phyloP scores from a whole-genome alignment of 1,140 invertebrate species.

The Vollenhovia emeryi region DNA sequence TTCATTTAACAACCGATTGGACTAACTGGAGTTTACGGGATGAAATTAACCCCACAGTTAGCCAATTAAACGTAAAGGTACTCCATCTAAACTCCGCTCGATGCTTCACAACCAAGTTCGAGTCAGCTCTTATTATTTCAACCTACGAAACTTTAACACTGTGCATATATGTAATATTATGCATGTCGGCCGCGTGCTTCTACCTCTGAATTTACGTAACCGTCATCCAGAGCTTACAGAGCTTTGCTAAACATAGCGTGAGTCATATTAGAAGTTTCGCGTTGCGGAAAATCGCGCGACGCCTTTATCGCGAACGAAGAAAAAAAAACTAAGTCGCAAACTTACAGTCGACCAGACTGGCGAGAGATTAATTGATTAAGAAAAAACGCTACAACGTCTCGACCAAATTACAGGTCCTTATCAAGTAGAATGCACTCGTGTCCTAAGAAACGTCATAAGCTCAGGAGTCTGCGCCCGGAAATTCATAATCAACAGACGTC shows the following conservation, averaged over 20 bases:
- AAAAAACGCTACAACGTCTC: too few relatives aligned
- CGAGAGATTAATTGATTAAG: too few relatives aligned
- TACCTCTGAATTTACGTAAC: slow-evolving; percentile 39
- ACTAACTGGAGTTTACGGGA: slow-evolving; percentile 34
- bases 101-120: slow-evolving; percentile 28
- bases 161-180: slow-evolving; percentile 8
- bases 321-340: too few relatives aligned
- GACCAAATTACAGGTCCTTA: too few relatives aligned
- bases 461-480: too few relatives aligned
- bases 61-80: slow-evolving; percentile 28
- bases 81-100: slow-evolving; percentile 37
- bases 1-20: slow-evolving; percentile 36
- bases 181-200: slow-evolving; percentile 19
- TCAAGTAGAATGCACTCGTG: too few relatives aligned
- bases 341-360: too few relatives aligned
- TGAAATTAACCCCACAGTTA: slow-evolving; percentile 52
- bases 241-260: slow-evolving; percentile 2
- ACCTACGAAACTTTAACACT: slow-evolving; percentile 28
- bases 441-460: too few relatives aligned
- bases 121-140: slow-evolving; percentile 48
- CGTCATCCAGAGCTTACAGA: not conserved
- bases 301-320: not conserved
- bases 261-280: not conserved
- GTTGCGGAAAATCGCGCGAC: not conserved
- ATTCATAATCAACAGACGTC: too few relatives aligned